These are phyloP conservation scores for Lasioglossum zephyrum DNA, from an alignment of 2,888 invertebrate species.

Conservation along the genomic window DNA sequence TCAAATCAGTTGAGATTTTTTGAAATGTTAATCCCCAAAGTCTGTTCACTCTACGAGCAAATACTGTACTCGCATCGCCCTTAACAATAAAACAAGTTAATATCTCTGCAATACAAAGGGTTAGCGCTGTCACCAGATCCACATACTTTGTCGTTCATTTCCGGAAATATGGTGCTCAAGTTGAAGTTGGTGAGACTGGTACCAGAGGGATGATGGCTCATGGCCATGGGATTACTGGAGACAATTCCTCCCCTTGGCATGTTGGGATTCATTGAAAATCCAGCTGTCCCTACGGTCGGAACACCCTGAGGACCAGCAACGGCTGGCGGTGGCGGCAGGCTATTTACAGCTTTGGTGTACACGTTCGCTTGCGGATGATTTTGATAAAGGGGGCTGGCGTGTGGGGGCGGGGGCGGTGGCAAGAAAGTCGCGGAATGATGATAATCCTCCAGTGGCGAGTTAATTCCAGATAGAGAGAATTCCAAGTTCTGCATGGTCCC, in stretches of 20 bases:
- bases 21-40: no score
- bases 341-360: constrained; percentile 75
- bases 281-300: constrained; percentile 62
- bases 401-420: constrained; percentile 68
- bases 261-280: constrained; percentile 73
- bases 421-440: constrained; percentile 78
- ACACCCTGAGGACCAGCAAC: constrained; percentile 67
- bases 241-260: constrained; percentile 71
- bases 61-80: background rate
- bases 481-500: constrained; percentile 79
- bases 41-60: background rate
- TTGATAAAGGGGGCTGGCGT: constrained; percentile 80
- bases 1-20: no score
- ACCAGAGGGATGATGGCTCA: constrained; percentile 83
- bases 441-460: constrained; percentile 81
- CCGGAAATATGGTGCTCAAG: constrained; percentile 93
- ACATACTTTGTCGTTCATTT: constrained; percentile 88
- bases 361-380: constrained; percentile 79
- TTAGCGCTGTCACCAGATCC: background rate
- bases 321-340: constrained; percentile 65
- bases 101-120: background rate
- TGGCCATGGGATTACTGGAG: constrained; percentile 76
- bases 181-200: constrained; percentile 91
- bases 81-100: background rate
- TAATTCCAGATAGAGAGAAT: constrained; percentile 79